Evolutionary conservation across 1,140 invertebrate genomes (phyloP), one percentile per base, ranked within the genome.

Genomic region (Eumaeus atala): DNA sequence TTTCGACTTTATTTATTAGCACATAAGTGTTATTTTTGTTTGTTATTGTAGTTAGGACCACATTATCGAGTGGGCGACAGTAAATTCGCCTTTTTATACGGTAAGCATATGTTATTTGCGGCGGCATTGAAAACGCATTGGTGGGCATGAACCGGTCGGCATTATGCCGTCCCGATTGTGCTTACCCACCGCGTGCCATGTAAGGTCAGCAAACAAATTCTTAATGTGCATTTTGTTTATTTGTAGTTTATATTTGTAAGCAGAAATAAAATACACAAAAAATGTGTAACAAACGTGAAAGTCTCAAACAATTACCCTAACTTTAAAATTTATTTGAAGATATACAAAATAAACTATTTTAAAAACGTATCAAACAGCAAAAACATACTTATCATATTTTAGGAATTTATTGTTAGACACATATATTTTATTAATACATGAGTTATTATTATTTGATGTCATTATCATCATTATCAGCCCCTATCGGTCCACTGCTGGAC

Each of bases 51-150:
- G 10, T 12, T 54, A 54, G 61, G 54, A 52, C 48, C 36, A 57
- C 51, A 54, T 65, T 57, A 64, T 56, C 51, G 58, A 44, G 68
- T 66, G 63, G 63, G 61, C 51, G 64, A 62, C 58, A 64, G 61
- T 67, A 67, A 70, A 66, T 63, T 74, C 64, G 61, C 65, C 63
- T 72, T 76, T 77, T 74, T 75, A 67, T 75, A 67, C 58, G 48
- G 59, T 61, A 59, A 70, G 70, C 75, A 77, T 76, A 66, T 79
- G 76, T 79, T 76, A 70, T 71, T 64, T 62, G 69, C 64, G 61
- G 69, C 67, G 66, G 67, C 65, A 77, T 77, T 75, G 70, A 75
- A 69, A 77, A 72, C 69, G 76, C 74, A 76, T 75, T 70, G 77
- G 75, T 78, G 75, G 77, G 68, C 70, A 51, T 44, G 16, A 65